Conservation (phyloP, 2,888 invertebrate species). For the Deroplatys truncata region DNA sequence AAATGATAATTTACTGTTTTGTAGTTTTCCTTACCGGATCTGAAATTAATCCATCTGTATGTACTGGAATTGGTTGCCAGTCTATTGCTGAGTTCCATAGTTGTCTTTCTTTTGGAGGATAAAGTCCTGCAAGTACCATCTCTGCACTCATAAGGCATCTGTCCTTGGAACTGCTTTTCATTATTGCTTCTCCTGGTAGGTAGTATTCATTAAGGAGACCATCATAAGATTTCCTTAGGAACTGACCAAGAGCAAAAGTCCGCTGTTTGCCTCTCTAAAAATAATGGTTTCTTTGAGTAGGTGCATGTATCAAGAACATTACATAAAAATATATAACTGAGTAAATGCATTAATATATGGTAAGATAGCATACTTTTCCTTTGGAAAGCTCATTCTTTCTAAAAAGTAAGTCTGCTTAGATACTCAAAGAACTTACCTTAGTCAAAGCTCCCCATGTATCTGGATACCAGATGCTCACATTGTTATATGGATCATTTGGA, state of each 20-base stretch:
- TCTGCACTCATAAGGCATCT: constrained; percentile 85
- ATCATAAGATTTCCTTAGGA: not conserved
- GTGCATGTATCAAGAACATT: constrained; percentile 52
- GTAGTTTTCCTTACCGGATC: not conserved
- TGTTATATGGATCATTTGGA: constrained; percentile 72
- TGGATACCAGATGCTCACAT: constrained; percentile 64
- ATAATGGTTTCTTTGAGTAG: not conserved
- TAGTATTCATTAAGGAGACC: not conserved
- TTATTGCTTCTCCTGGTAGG: not conserved
- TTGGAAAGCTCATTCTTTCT: not conserved
- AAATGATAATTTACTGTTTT: not conserved
- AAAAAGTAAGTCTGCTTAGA: not conserved
- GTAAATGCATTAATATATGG: no score
- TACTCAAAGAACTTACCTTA: constrained; percentile 52
- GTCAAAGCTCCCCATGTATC: constrained; percentile 79
- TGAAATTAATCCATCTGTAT: constrained; percentile 56
- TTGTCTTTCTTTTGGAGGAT: constrained; percentile 59
- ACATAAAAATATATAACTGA: constrained; percentile 40
- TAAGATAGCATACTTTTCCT: not conserved
- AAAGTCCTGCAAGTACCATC: constrained; percentile 72
- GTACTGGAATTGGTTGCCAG: constrained; percentile 89
- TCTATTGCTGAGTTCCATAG: constrained; percentile 57
- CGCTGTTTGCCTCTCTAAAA: not conserved
- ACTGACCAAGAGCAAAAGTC: not conserved
- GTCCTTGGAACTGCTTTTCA: constrained; percentile 62